Percentiles rank a stretch among this genome's conserved stretches.
These are phyloP conservation scores for Tichodroma muraria DNA, from an alignment of 2,113 vertebrate genomes.

Conservation along the genomic window DNA sequence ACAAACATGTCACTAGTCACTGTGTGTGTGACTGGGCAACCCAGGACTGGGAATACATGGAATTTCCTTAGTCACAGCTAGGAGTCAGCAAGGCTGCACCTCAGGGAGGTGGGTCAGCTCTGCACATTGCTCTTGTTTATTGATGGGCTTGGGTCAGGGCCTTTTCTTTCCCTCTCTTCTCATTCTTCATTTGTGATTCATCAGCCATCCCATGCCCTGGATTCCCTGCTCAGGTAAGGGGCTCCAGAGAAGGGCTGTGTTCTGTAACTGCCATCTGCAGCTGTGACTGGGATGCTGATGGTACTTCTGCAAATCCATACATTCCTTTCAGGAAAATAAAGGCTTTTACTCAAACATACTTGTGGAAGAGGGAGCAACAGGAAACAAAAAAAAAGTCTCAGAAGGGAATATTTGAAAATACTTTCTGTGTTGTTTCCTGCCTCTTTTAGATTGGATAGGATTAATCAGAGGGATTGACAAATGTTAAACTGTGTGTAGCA, in stretches of 20 bases:
- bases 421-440: background rate
- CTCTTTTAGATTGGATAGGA: background rate
- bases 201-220: background rate
- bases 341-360: background rate
- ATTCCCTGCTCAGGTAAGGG: background rate
- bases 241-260: background rate
- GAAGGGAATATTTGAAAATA: background rate
- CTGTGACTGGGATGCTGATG: background rate
- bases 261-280: background rate
- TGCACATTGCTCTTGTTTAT: background rate
- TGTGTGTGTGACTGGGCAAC: background rate
- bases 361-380: background rate
- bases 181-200: background rate
- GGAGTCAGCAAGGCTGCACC: background rate
- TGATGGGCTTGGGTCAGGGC: background rate
- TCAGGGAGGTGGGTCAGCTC: background rate
- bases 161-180: background rate
- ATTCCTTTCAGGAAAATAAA: background rate
- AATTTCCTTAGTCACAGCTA: background rate
- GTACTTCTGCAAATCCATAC: background rate
- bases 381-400: fast-evolving
- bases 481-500: background rate
- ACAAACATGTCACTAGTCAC: background rate
- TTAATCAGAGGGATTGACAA: background rate
- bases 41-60: background rate